Evolutionary conservation across 2,113 vertebrate species (phyloP).

Genomic region (Bubo bubo): DNA sequence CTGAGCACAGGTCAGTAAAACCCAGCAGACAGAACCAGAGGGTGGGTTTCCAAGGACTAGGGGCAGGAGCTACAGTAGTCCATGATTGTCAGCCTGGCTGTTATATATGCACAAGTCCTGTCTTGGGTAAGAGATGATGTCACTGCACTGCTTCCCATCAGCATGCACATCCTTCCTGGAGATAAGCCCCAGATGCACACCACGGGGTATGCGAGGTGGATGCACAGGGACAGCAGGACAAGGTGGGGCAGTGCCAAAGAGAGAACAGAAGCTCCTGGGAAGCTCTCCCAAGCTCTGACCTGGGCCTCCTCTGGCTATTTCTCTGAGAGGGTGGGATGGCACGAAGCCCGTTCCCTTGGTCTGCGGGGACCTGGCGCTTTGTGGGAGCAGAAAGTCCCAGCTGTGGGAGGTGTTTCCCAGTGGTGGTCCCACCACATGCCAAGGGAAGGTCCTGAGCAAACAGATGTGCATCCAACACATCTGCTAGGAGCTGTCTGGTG

Average conservation of each 20-base stretch:
- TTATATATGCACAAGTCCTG: rapidly evolving
- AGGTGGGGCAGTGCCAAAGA: background rate
- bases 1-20: background rate
- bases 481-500: background rate
- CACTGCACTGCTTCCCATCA: rapidly evolving
- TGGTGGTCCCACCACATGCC: rapidly evolving
- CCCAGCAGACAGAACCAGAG: background rate
- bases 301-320: background rate
- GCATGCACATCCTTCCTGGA: background rate
- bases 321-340: rapidly evolving
- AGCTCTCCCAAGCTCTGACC: background rate
- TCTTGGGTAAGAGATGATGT: rapidly evolving
- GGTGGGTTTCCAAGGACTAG: rapidly evolving
- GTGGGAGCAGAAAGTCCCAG: background rate
- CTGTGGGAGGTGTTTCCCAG: background rate
- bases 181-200: background rate
- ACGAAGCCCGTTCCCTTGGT: rapidly evolving
- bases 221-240: background rate
- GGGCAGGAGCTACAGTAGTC: background rate
- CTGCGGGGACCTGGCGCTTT: rapidly evolving
- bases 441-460: background rate
- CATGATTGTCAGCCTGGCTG: background rate
- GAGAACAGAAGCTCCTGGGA: background rate
- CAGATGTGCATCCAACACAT: background rate
- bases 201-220: rapidly evolving